Base-by-base conservation (phyloP, 2,888 invertebrate species). In the Protophormia terraenovae region DNA sequence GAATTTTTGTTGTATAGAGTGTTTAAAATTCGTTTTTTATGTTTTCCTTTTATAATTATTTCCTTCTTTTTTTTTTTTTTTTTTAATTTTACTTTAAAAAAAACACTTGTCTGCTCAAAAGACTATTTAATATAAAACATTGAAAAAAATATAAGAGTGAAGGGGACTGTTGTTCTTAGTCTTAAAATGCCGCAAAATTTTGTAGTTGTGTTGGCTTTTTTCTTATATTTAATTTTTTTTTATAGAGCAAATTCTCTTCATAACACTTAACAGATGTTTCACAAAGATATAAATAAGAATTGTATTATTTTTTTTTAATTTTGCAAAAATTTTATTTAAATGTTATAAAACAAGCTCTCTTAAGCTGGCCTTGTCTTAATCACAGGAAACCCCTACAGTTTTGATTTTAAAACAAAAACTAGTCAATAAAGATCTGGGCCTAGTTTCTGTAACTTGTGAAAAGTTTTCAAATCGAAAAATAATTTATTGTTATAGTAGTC, bases 181-280 rank as follows among this genome's bases (percentile, higher is more conserved):
- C 62, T 77, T 55, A 3, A 55, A 45, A 73, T 81, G 50, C 67
- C 58, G 64, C 80, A 38, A 47, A 64, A 35, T 78, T 66, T 41
- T 45, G 3, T 50, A 32, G 22, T 50, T 67, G 16, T 19, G 5
- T 66, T 66, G 6, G n/a, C 16, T 58, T 73, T 35, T 58, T 29
- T 78, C 22, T 79, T 32, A 16, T 66, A 32, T 60, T 62, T 50
- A 22, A n/a, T n/a, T n/a, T 29, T 78, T 60, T 75, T 47, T 35
- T 75, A 67, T 60, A 73, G 66, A 47, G 53, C 38, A 47, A 72
- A 73, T 69, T 67, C 78, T 50, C 32, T 67, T 67, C 58, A 86
- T 90, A 91, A 91, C 91, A 91, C 89, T 91, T 89, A 89, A 89
- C 91, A 91, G 91, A 91, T 91, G 91, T 91, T 82, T 88, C 71